Base-by-base conservation (phyloP, 2,797 vertebrate genomes). In the Oryzias sinensis region DNA sequence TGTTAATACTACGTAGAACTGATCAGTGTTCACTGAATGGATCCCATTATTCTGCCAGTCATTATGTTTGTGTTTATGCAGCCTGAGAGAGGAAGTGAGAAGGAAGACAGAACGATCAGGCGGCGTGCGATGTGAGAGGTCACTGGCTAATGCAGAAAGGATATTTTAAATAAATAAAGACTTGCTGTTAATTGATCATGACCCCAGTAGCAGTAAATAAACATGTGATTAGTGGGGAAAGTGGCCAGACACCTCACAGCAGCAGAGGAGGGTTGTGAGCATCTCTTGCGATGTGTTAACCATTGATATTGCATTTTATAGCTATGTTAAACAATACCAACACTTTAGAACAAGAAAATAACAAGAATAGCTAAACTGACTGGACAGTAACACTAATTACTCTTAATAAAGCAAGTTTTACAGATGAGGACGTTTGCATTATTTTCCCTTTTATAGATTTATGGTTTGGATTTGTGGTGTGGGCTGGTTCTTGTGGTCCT, bases 131-230 rank as follows among this genome's bases (percentile, higher is more conserved):
- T 85, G 63, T 8, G 18, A 71, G 79, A 80, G 77, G 79, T 84
- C 65, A 53, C 49, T 25, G 41, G 71, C 77, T 65, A 87, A 88
- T 85, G 70, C 61, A 53, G 68, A 87, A 73, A 80, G 88, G 89
- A 92, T 88, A 78, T 89, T 89, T 90, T 87, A 84, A 90, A 91
- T 90, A 88, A 90, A 87, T 74, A 70, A 68, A 52, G 6, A 77
- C 76, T 59, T 52, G 59, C 70, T 65, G 82, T 88, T 90, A 90
- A 90, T 90, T 91, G 88, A 90, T 90, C 65, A 44, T 79, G 87
- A 90, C 81, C 85, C 75, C 44, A 40, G 78, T 79, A 77, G 79
- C 77, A 72, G 86, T 88, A 88, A 90, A 89, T 87, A 90, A 92
- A 90, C 87, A 90, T 89, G 81, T 84, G 80, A 86, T 88, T 90